Base-by-base conservation (phyloP, 2,113 vertebrate species). In the Myrmecophaga tridactyla region DNA sequence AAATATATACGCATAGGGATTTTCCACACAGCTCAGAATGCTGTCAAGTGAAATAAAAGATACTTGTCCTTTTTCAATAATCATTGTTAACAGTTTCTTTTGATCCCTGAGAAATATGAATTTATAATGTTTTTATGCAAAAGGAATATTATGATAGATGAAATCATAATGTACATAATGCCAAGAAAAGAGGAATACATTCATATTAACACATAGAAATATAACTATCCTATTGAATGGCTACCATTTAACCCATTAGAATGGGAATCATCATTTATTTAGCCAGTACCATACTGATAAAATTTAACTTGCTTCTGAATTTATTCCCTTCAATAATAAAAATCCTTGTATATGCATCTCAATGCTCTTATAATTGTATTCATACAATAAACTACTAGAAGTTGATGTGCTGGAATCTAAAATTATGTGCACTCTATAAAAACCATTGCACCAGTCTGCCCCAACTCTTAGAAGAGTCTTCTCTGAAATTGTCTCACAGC, bases 371-470 rank as follows among this genome's bases (percentile, higher is more conserved):
- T 69, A 7, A 87, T 0, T 0, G 27, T 69, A 84, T 29, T 1
- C 6, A 81, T 41, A 91, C n/a, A 69, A 78, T 76, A 75, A 43
- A 80, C 39, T 69, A 15, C 18, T 75, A 70, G 25, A 53, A 3
- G 20, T 46, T 67, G 56, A 41, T 90, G 67, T 73, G 18, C 2
- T 83, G 21, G 2, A 3, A 1, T 0, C 6, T 34, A 60, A 51
- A 34, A 53, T 8, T 53, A 25, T 73, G 13, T 48, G 10, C 8
- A n/a, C 77, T n/a, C n/a, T 80, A 1, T 72, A 29, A 39, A 56
- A 4, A 29, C 1, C 4, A 72, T 72, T 60, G 31, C 2, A 81
- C 5, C 41, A 9, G 11, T 4, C 27, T 9, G 5, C 0, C 23
- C 1, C 36, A 63, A 14, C 86, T 20, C 36, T 72, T 72, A 36